These are phyloP conservation scores for Geotrypetes seraphini DNA, from an alignment of 2,797 vertebrate species.

Conservation along the genomic window DNA sequence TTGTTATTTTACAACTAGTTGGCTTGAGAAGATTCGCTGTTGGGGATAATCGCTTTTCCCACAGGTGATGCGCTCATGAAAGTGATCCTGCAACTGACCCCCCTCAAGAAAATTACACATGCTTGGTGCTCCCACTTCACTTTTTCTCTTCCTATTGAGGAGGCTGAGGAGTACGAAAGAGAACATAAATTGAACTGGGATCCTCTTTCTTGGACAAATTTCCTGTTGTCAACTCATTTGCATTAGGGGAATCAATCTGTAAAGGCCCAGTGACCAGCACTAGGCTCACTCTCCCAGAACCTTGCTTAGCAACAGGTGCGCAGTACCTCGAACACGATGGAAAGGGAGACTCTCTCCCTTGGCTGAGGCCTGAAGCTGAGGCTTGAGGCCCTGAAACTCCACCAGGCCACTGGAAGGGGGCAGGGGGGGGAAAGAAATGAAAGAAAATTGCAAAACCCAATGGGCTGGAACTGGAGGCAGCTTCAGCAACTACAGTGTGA, in stretches of 20 bases:
- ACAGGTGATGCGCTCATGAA: neutral
- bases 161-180: slow-evolving; percentile 8
- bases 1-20: no score
- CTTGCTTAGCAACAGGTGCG: slow-evolving; percentile 21
- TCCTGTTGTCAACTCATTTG: slow-evolving; percentile 27
- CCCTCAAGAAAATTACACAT: neutral
- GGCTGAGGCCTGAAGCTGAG: neutral
- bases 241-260: slow-evolving; percentile 11
- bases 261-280: slow-evolving; percentile 1
- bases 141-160: neutral
- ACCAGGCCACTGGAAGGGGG: slow-evolving; percentile 1
- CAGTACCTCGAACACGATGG: neutral
- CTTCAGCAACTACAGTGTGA: slow-evolving; percentile 58
- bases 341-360: neutral
- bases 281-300: slow-evolving; percentile 50
- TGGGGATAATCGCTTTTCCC: neutral
- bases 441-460: slow-evolving; percentile 63
- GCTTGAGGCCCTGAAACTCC: slow-evolving; percentile 19
- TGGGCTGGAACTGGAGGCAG: slow-evolving; percentile 50
- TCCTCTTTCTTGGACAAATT: slow-evolving; percentile 24
- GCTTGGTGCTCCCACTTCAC: neutral
- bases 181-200: slow-evolving; percentile 19
- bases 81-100: neutral
- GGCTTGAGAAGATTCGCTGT: no score
- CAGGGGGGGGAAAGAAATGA: slow-evolving; percentile 35